phyloP scores from a whole-genome alignment of 2,797 vertebrate genomes.

The Miichthys miiuy region DNA sequence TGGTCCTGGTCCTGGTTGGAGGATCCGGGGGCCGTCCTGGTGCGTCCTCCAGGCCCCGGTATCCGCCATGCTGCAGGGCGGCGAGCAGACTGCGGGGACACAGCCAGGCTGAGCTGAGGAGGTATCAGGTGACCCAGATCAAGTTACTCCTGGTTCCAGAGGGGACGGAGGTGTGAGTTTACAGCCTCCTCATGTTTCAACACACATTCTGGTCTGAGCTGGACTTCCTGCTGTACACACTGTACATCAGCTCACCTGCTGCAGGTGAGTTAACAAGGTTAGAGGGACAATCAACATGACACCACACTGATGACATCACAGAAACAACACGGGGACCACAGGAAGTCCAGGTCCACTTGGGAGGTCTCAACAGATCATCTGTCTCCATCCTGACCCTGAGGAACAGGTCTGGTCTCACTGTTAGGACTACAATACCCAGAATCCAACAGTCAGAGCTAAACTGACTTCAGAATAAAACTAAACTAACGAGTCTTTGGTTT shows the following conservation, averaged over 20 bases:
- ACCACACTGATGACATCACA: slow-evolving; percentile 35
- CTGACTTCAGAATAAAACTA: not conserved
- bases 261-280: slow-evolving; percentile 41
- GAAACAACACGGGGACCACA: slow-evolving; percentile 34
- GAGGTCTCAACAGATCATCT: not conserved
- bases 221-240: slow-evolving; percentile 55
- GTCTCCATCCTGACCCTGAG: too few species aligned
- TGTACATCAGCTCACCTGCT: slow-evolving; percentile 51
- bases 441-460: not conserved
- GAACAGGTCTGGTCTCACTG: not conserved
- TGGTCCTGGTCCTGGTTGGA: slow-evolving; percentile 25
- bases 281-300: slow-evolving; percentile 16
- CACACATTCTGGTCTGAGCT: slow-evolving; percentile 58
- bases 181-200: slow-evolving; percentile 74
- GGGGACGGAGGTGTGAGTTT: slow-evolving; percentile 82
- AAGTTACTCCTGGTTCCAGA: slow-evolving; percentile 75
- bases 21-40: slow-evolving; percentile 49
- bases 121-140: slow-evolving; percentile 71
- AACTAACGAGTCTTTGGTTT: too few species aligned
- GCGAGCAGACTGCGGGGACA: slow-evolving; percentile 53
- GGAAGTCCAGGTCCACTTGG: slow-evolving; percentile 16
- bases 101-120: not conserved
- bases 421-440: slow-evolving; percentile 10
- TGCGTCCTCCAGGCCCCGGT: slow-evolving; percentile 73
- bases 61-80: slow-evolving; percentile 81